These are phyloP conservation scores for Stenopsyche tienmushanensis DNA, from an alignment of 1,140 invertebrate genomes.

Conservation along the genomic window DNA sequence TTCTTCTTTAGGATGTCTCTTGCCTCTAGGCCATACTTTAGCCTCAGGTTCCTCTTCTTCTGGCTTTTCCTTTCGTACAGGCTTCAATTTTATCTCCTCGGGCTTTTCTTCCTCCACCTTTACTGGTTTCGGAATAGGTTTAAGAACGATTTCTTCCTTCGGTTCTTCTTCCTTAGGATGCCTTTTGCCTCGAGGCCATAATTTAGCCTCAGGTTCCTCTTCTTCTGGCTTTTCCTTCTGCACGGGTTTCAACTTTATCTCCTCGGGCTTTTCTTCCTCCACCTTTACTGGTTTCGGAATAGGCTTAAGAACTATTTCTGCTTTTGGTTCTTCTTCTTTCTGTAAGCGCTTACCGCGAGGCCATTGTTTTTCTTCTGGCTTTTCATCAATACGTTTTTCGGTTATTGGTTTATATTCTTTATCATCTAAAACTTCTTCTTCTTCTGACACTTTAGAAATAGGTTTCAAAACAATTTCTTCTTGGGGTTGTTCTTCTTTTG, in stretches of 20 bases:
- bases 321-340: conserved; percentile 45
- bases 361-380: conserved; percentile 49
- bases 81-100: conserved; percentile 42
- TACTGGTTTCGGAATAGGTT: conserved; percentile 43
- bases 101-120: conserved; percentile 46
- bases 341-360: conserved; percentile 49
- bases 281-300: conserved; percentile 44
- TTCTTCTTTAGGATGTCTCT: conserved; percentile 48
- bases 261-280: conserved; percentile 43
- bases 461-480: conserved; percentile 54
- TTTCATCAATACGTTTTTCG: conserved; percentile 44
- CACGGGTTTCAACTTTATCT: conserved; percentile 44
- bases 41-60: conserved; percentile 49
- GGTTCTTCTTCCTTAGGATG: conserved; percentile 47
- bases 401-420: conserved; percentile 46
- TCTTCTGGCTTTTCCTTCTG: conserved; percentile 45
- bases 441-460: conserved; percentile 47
- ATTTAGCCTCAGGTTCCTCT: conserved; percentile 46
- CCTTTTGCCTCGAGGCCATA: conserved; percentile 52
- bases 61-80: conserved; percentile 30
- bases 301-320: conserved; percentile 49
- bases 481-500: conserved; percentile 48
- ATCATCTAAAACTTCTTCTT: conserved; percentile 46
- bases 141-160: conserved; percentile 44
- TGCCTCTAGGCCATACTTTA: conserved; percentile 51